phyloP scores from a whole-genome alignment of 2,888 invertebrate genomes.

The Beris morrisii region DNA sequence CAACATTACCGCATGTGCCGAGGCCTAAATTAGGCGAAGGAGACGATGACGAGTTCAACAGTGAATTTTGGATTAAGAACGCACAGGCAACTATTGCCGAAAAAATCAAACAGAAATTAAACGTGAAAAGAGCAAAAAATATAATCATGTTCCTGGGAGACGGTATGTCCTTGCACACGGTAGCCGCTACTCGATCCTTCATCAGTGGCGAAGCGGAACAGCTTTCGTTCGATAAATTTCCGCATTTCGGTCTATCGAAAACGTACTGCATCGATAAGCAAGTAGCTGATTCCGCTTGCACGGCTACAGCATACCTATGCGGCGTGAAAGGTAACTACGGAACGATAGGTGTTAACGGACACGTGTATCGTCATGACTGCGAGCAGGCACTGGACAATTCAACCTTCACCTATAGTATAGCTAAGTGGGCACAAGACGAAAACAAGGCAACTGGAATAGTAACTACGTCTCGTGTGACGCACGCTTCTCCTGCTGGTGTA shows the following conservation, averaged over 20 bases:
- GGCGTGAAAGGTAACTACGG: slow-evolving; percentile 78
- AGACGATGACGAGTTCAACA: not conserved
- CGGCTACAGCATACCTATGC: slow-evolving; percentile 76
- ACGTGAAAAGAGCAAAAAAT: slow-evolving; percentile 58
- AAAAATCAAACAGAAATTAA: slow-evolving; percentile 40
- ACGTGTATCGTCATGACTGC: slow-evolving; percentile 66
- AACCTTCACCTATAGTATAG: slow-evolving; percentile 64
- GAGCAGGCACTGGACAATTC: slow-evolving; percentile 58
- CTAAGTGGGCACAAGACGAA: slow-evolving; percentile 65
- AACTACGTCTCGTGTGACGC: slow-evolving; percentile 35
- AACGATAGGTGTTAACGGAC: slow-evolving; percentile 72
- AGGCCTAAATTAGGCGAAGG: not conserved
- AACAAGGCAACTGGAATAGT: slow-evolving; percentile 53
- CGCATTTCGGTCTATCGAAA: slow-evolving; percentile 60
- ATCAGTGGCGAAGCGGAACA: slow-evolving; percentile 65
- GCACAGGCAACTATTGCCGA: slow-evolving; percentile 51
- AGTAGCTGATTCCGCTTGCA: slow-evolving; percentile 83
- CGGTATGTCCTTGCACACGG: slow-evolving; percentile 75
- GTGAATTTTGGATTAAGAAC: slow-evolving; percentile 49
- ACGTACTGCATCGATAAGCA: slow-evolving; percentile 76
- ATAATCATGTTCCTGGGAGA: slow-evolving; percentile 73
- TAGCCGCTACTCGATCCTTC: slow-evolving; percentile 66
- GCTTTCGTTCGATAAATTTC: slow-evolving; percentile 67
- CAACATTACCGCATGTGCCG: slow-evolving; percentile 8
- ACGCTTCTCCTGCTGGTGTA: slow-evolving; percentile 34